Conservation (phyloP, 2,113 vertebrate species). For the Etheostoma cragini region DNA sequence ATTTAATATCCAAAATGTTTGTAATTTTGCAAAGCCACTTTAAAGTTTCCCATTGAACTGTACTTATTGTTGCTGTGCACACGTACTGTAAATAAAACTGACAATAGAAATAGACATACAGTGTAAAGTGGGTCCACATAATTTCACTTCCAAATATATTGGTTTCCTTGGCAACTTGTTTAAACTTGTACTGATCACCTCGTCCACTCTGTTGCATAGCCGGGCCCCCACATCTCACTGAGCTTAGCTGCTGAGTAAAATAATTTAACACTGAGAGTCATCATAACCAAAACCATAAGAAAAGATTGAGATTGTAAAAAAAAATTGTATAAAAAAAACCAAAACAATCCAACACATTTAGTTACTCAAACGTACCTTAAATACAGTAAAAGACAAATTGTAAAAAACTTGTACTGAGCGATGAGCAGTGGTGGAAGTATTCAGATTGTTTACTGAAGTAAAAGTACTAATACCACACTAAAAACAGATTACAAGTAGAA, state of each 20-base stretch:
- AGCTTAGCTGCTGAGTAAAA: neutral
- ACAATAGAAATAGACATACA: neutral
- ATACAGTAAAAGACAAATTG: neutral
- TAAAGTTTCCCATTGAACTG: neutral
- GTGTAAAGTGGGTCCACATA: neutral
- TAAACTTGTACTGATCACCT: neutral
- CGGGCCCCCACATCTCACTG: neutral
- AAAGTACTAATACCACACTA: too few species aligned
- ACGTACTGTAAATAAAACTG: neutral
- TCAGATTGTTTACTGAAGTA: too few species aligned
- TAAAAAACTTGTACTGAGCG: neutral
- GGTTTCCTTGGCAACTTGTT: neutral
- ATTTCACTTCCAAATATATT: neutral
- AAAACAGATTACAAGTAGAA: too few species aligned
- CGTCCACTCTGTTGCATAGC: neutral
- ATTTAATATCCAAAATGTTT: neutral
- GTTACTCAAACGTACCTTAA: too few species aligned
- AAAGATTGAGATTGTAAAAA: neutral
- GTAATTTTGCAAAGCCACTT: neutral
- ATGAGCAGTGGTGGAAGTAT: neutral
- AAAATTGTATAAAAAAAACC: neutral
- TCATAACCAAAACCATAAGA: neutral
- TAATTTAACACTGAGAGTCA: neutral
- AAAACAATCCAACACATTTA: neutral
- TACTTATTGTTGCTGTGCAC: neutral